Evolutionary conservation across 2,113 vertebrate species (phyloP).

Genomic region (Poeciliopsis retropinna): DNA sequence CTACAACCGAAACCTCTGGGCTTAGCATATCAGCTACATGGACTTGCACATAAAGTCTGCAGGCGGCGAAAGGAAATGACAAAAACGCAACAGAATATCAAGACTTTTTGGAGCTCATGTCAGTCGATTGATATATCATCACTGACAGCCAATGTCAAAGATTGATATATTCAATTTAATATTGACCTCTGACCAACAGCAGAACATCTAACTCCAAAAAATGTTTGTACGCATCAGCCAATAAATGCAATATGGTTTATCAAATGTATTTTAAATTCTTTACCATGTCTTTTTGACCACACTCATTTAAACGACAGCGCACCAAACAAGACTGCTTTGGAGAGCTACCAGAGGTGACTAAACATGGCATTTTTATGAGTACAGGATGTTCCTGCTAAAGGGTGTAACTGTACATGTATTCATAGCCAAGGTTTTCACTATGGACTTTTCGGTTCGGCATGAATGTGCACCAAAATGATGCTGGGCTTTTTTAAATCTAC

Average conservation of each 20-base stretch:
- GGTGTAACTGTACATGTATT: not conserved
- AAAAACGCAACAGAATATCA: conserved; percentile 2
- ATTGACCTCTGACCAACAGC: not conserved
- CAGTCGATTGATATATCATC: too few species aligned
- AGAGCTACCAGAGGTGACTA: not conserved
- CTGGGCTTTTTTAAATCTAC: not conserved
- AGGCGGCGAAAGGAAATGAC: not conserved
- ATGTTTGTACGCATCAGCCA: not conserved
- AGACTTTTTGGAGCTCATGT: not conserved
- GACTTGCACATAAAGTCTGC: conserved; percentile 32
- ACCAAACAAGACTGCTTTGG: not conserved
- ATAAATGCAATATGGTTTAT: not conserved
- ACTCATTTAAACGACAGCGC: not conserved
- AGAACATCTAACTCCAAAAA: not conserved
- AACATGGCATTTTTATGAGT: not conserved
- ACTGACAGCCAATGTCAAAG: too few species aligned
- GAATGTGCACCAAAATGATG: not conserved
- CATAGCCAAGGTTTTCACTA: not conserved
- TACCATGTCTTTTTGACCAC: not conserved
- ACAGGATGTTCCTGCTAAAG: not conserved
- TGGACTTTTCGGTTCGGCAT: not conserved
- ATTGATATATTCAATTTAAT: too few species aligned
- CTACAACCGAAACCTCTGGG: conserved; percentile 63
- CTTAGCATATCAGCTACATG: conserved; percentile 54
- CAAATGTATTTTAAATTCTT: not conserved